Conservation (phyloP, 2,888 invertebrate genomes). For the Drosophila prostipennis region DNA sequence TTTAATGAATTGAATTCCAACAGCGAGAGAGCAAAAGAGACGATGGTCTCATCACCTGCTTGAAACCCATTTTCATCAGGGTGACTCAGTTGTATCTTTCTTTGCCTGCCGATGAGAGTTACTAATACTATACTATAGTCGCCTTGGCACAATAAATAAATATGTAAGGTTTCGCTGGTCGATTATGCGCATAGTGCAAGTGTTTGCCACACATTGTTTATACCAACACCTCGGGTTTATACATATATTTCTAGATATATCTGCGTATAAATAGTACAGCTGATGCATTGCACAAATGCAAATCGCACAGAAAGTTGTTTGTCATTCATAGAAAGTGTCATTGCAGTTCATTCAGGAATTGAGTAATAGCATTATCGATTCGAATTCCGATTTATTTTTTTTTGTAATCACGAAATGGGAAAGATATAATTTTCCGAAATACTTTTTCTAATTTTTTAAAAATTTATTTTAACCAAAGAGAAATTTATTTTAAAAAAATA, state of each 20-base stretch:
- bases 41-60: not conserved
- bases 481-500: too few species aligned
- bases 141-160: conserved; percentile 77
- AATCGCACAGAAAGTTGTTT: conserved; percentile 24
- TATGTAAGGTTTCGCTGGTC: conserved; percentile 54
- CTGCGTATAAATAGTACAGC: conserved; percentile 17
- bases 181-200: conserved; percentile 69
- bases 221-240: conserved; percentile 4
- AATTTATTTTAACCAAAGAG: too few species aligned
- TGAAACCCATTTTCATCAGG: conserved; percentile 4
- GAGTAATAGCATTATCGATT: not conserved
- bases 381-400: not conserved
- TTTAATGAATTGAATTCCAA: conserved; percentile 73
- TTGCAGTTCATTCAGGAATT: conserved; percentile 34
- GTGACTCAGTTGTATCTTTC: conserved; percentile 35
- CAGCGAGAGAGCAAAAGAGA: conserved; percentile 1
- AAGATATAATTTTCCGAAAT: not conserved
- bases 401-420: not conserved
- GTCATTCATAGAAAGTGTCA: conserved; percentile 46
- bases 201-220: conserved; percentile 57
- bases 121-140: conserved; percentile 9
- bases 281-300: conserved; percentile 20
- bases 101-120: not conserved
- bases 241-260: conserved; percentile 19
- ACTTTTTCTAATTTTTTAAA: too few species aligned